These are phyloP conservation scores for Chlamydotis undulata DNA, from an alignment of 2,113 vertebrate genomes.

Conservation along the genomic window DNA sequence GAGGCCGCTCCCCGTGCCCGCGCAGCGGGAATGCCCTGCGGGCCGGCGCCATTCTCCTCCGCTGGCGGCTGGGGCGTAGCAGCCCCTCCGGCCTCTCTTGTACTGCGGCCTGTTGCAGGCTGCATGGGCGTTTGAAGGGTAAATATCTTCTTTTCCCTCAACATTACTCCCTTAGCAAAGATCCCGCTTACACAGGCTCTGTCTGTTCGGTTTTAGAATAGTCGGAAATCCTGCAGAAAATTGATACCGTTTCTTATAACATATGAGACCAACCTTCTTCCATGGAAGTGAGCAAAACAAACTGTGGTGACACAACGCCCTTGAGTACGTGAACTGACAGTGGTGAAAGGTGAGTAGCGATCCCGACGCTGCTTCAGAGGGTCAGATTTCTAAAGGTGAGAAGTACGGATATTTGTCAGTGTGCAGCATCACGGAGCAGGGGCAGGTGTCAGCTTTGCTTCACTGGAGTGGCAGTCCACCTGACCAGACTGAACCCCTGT, in stretches of 20 bases:
- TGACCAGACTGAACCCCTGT: neutral
- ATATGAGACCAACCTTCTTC: accelerated
- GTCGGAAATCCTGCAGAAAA: neutral
- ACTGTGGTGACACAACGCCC: accelerated
- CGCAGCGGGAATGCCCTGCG: no score
- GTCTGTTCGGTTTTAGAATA: neutral
- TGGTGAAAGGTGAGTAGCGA: neutral
- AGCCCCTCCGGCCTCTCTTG: no score
- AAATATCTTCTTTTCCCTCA: neutral
- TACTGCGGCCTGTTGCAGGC: neutral
- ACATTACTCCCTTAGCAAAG: neutral
- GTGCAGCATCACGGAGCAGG: neutral
- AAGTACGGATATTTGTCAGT: accelerated
- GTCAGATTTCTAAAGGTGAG: neutral
- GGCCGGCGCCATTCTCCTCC: neutral
- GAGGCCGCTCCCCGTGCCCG: neutral
- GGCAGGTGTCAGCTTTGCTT: neutral
- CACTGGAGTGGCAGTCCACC: accelerated
- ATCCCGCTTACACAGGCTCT: neutral
- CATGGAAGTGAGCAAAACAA: neutral
- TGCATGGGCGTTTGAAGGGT: neutral
- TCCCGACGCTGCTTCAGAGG: neutral
- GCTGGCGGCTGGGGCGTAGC: neutral
- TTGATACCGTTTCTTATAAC: accelerated
- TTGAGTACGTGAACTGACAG: accelerated